Evolutionary conservation across 2,888 invertebrate species (phyloP).

Genomic region (Alsophila aescularia): DNA sequence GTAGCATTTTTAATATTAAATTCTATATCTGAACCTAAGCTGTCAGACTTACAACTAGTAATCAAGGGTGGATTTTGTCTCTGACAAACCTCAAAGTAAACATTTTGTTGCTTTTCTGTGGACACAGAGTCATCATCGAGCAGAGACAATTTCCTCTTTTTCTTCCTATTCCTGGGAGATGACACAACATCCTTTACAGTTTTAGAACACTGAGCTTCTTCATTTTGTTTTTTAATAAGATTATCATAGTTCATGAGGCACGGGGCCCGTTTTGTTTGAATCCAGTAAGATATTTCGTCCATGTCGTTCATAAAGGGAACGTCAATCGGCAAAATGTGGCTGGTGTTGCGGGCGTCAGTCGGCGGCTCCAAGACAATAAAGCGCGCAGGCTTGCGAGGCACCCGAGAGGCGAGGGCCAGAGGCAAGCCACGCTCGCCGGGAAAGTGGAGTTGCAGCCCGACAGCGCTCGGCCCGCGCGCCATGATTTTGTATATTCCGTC

Average conservation of each 20-base stretch:
- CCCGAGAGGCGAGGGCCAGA: constrained; percentile 38
- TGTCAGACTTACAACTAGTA: constrained; percentile 59
- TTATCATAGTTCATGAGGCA: constrained; percentile 75
- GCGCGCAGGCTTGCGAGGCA: constrained; percentile 32
- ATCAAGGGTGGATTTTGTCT: constrained; percentile 48
- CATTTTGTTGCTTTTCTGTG: constrained; percentile 59
- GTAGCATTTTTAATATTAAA: constrained; percentile 71
- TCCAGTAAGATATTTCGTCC: constrained; percentile 80
- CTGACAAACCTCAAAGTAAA: constrained; percentile 65
- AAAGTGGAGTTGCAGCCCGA: constrained; percentile 35
- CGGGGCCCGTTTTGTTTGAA: constrained; percentile 75
- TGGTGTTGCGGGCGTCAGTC: constrained; percentile 8
- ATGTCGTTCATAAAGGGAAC: constrained; percentile 75
- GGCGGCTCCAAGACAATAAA: constrained; percentile 22
- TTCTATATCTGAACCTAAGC: constrained; percentile 63
- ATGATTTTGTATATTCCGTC: constrained; percentile 38
- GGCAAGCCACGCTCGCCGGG: constrained; percentile 17
- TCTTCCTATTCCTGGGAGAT: constrained; percentile 60
- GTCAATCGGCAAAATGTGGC: constrained; percentile 29
- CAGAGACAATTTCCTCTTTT: constrained; percentile 65
- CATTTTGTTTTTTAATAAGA: constrained; percentile 56
- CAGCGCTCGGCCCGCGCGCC: constrained; percentile 20
- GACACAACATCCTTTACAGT: constrained; percentile 49
- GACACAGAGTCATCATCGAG: constrained; percentile 65
- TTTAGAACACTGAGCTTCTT: constrained; percentile 60